Evolutionary conservation across 1,140 invertebrate species (phyloP).

Genomic region (Chymomyza costata): DNA sequence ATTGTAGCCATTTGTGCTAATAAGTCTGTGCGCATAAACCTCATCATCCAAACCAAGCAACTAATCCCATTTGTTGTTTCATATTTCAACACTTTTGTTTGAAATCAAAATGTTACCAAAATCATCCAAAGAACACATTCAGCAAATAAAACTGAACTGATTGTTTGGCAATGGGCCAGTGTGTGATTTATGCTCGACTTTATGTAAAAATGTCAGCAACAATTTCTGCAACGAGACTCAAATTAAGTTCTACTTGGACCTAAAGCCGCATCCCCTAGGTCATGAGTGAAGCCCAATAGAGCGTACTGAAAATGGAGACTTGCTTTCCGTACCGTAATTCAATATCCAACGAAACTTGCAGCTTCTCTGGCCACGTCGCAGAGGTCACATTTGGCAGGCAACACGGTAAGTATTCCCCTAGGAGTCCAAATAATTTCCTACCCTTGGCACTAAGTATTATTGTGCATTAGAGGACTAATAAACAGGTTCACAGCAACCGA

Average conservation of each 20-base stretch:
- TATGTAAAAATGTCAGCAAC: constrained; percentile 65
- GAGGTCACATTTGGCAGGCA: constrained; percentile 68
- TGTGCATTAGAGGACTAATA: constrained; percentile 73
- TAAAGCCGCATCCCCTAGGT: not conserved
- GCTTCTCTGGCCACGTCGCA: constrained; percentile 31
- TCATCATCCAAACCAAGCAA: constrained; percentile 36
- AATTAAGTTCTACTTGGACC: constrained; percentile 51
- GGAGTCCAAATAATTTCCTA: constrained; percentile 63
- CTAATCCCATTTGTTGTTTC: constrained; percentile 32
- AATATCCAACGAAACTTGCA: constrained; percentile 30
- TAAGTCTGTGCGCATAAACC: constrained; percentile 16
- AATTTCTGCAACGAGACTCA: constrained; percentile 52
- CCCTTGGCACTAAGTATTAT: constrained; percentile 72
- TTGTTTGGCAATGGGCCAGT: constrained; percentile 48
- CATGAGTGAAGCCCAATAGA: not conserved
- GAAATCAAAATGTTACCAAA: constrained; percentile 36
- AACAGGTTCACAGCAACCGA: constrained; percentile 59
- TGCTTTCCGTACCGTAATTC: constrained; percentile 65
- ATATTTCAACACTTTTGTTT: constrained; percentile 44
- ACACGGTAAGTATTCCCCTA: constrained; percentile 60
- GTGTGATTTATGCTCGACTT: constrained; percentile 59
- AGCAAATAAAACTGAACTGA: constrained; percentile 29
- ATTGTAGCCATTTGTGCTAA: constrained; percentile 67
- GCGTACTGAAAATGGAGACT: constrained; percentile 55
- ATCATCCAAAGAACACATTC: not conserved